A percentile compares a stretch with the other conserved stretches of the same genome.
Conservation (phyloP, 2,113 vertebrate species). For the Sylvia atricapilla region DNA sequence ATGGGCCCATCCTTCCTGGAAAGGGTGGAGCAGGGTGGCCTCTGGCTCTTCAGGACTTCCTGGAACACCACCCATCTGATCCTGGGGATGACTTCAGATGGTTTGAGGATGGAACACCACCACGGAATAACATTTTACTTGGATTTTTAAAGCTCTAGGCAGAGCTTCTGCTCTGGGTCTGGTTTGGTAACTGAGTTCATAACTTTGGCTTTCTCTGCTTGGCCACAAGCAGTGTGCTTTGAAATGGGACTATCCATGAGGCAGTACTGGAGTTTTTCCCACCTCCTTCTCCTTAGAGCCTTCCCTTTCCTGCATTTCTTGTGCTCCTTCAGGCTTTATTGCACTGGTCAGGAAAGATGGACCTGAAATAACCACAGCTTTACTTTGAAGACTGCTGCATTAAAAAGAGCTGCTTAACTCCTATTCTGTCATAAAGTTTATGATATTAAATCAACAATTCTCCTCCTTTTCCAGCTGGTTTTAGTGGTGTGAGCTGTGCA, state of each 20-base stretch:
- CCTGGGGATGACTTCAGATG: neutral
- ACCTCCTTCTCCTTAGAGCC: neutral
- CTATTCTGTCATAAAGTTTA: neutral
- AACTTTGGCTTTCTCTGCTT: neutral
- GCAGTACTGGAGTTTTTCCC: neutral
- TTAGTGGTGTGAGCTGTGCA: neutral
- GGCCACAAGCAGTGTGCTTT: neutral
- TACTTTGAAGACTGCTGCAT: neutral
- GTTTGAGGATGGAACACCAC: neutral
- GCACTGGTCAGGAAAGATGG: neutral
- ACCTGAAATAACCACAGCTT: neutral
- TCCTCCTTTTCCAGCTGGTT: neutral
- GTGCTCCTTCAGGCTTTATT: neutral
- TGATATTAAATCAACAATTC: neutral
- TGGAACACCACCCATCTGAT: neutral
- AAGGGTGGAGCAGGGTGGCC: neutral
- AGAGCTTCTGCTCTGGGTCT: neutral
- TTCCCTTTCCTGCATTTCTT: neutral
- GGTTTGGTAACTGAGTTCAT: neutral
- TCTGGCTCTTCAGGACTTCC: neutral
- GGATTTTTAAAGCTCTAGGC: neutral
- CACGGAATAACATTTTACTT: neutral
- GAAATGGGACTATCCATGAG: neutral
- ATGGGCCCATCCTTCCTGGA: neutral
- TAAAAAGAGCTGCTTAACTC: neutral